phyloP scores from a whole-genome alignment of 2,113 vertebrate species.

The Hippolais icterina region DNA sequence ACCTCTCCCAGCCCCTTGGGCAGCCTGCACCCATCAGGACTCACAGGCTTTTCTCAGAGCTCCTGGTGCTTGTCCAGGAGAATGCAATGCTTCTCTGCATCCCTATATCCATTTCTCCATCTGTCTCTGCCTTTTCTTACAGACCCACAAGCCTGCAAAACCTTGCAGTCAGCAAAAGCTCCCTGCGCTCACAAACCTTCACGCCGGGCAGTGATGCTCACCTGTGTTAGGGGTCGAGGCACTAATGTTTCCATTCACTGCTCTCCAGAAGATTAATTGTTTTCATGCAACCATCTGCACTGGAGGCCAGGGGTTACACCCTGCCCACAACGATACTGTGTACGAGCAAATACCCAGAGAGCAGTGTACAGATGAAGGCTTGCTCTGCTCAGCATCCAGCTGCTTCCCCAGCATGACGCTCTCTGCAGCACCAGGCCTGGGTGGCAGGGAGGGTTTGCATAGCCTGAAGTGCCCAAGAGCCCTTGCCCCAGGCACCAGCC shows the following conservation, averaged over 20 bases:
- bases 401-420: fast-evolving
- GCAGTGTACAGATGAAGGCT: background rate
- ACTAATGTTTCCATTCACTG: background rate
- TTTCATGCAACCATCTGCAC: background rate
- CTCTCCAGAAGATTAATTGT: background rate
- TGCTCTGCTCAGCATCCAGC: background rate
- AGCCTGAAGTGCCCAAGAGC: background rate
- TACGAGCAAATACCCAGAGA: background rate
- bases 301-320: background rate
- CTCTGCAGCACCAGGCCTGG: background rate
- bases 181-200: background rate
- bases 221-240: background rate
- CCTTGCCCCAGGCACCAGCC: background rate
- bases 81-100: background rate
- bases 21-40: background rate
- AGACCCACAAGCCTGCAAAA: background rate
- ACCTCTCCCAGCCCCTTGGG: background rate
- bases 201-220: background rate
- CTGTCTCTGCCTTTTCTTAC: background rate
- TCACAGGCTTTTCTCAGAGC: background rate
- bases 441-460: background rate
- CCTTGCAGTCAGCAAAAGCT: background rate
- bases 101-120: background rate
- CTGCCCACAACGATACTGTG: background rate
- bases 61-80: background rate